A percentile compares a stretch with the other conserved stretches of the same genome.
Evolutionary conservation across 2,113 vertebrate genomes (phyloP).

Genomic region (Chitala chitala): DNA sequence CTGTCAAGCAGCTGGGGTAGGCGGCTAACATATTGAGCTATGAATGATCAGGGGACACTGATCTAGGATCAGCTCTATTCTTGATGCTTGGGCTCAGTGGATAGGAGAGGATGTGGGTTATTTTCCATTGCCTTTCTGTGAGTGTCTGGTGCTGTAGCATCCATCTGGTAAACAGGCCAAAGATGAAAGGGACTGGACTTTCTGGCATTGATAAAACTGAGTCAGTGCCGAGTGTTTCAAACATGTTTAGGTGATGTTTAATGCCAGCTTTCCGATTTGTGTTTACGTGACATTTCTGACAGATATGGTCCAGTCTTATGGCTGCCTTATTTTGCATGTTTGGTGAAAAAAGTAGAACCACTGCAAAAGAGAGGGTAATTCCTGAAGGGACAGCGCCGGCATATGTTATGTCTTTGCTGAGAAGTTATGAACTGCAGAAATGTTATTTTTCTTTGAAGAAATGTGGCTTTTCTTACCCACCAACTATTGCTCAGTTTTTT

Average conservation of each 20-base stretch:
- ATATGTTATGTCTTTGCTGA: neutral
- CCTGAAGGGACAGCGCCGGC: neutral
- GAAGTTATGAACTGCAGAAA: neutral
- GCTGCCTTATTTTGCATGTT: neutral
- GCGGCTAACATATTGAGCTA: neutral
- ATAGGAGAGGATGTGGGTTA: neutral
- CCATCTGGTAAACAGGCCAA: neutral
- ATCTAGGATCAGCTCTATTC: neutral
- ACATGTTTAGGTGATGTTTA: too few species aligned
- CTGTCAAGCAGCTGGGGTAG: neutral
- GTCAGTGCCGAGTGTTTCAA: too few species aligned
- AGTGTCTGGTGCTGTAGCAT: neutral
- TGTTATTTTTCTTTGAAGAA: neutral
- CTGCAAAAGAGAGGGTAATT: neutral
- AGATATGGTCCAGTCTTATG: neutral
- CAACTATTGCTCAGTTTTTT: conserved; percentile 23
- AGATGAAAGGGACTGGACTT: too few species aligned
- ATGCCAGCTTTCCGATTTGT: too few species aligned
- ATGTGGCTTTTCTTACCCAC: conserved; percentile 2
- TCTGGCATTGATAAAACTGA: too few species aligned
- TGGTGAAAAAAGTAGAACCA: neutral
- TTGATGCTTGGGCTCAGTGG: neutral
- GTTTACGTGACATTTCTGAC: too few species aligned
- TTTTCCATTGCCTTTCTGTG: neutral
- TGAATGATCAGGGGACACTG: neutral